These are phyloP conservation scores for Drosophila grimshawi DNA, from an alignment of 1,140 invertebrate species.

Conservation along the genomic window DNA sequence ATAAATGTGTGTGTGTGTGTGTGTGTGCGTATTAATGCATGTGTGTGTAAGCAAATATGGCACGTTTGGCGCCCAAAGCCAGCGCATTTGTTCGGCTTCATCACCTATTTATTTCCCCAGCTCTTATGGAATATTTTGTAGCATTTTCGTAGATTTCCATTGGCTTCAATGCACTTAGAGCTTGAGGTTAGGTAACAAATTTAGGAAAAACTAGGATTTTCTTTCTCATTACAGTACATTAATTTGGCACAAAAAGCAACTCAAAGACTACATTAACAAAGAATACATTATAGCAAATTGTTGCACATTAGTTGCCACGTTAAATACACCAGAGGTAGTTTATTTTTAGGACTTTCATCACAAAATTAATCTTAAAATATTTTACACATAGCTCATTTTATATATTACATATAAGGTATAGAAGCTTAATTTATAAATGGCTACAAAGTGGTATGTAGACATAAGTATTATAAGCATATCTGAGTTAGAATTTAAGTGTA, in stretches of 20 bases:
- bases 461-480: no score
- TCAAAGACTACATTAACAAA: no score
- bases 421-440: no score
- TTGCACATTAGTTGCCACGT: no score
- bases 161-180: not conserved
- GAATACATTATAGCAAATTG: no score
- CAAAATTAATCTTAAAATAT: no score
- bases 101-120: slow-evolving; percentile 35
- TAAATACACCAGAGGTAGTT: no score
- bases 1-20: slow-evolving; percentile 28
- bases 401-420: no score
- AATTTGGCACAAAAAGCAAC: no score
- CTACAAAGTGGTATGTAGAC: no score
- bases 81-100: slow-evolving; percentile 66
- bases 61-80: not conserved
- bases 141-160: slow-evolving; percentile 4
- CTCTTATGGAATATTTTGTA: slow-evolving; percentile 50
- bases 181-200: not conserved
- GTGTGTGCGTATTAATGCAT: slow-evolving; percentile 4
- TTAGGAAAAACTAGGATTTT: not conserved
- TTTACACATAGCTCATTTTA: no score
- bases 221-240: not conserved
- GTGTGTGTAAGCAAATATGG: slow-evolving; percentile 52
- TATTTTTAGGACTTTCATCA: no score
- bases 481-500: not conserved